Conservation (phyloP, 2,797 vertebrate genomes). For the Acanthurus tractus region DNA sequence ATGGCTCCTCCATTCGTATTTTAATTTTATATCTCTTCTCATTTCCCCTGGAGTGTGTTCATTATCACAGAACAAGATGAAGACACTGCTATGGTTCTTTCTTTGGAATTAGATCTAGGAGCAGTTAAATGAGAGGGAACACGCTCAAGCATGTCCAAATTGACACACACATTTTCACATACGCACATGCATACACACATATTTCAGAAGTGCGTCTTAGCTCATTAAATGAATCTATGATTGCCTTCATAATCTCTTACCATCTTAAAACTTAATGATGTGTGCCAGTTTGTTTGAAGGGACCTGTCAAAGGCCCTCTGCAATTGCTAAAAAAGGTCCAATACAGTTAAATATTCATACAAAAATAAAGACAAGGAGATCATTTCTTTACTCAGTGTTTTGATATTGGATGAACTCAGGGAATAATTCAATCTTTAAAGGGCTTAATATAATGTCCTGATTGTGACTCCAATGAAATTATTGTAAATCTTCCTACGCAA, state of each 20-base stretch:
- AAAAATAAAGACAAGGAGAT: slow-evolving; percentile 2
- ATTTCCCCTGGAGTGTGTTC: slow-evolving; percentile 60
- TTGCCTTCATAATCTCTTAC: slow-evolving; percentile 49
- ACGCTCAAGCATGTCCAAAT: slow-evolving; percentile 24
- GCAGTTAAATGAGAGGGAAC: slow-evolving; percentile 42
- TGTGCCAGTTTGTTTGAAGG: slow-evolving; percentile 47
- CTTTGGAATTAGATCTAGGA: slow-evolving; percentile 58
- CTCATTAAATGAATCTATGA: slow-evolving; percentile 56
- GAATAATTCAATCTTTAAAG: slow-evolving; percentile 9
- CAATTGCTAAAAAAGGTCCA: slow-evolving; percentile 34
- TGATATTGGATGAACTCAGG: not conserved
- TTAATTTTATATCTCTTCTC: slow-evolving; percentile 57
- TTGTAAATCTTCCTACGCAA: not conserved
- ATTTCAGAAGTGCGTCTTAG: slow-evolving; percentile 26
- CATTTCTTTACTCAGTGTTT: slow-evolving; percentile 8
- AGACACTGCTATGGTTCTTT: slow-evolving; percentile 39
- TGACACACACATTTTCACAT: not conserved
- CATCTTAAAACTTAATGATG: slow-evolving; percentile 55
- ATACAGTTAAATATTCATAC: slow-evolving; percentile 20
- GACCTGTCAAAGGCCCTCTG: slow-evolving; percentile 26
- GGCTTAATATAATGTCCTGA: slow-evolving; percentile 3
- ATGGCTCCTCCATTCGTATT: slow-evolving; percentile 39
- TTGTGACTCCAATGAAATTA: not conserved
- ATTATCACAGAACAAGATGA: slow-evolving; percentile 62
- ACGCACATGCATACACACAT: not conserved